phyloP scores from a whole-genome alignment of 2,888 invertebrate genomes.

The Junonia oenone region DNA sequence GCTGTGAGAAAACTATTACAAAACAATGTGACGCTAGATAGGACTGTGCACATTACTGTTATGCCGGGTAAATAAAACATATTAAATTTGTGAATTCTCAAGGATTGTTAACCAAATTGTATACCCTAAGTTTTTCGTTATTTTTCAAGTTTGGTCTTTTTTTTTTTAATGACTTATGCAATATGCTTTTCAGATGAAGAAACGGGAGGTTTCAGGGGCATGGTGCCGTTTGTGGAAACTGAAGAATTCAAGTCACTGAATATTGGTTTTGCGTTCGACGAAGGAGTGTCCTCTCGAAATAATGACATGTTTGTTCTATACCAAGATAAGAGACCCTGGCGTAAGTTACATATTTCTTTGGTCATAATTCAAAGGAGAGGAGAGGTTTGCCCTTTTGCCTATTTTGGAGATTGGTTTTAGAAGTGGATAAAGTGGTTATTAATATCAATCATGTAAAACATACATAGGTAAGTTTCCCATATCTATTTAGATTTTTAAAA shows the following conservation, averaged over 20 bases:
- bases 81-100: too few species aligned
- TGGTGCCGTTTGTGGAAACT: conserved; percentile 84
- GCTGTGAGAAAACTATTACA: conserved; percentile 47
- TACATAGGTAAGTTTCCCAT: too few species aligned
- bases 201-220: conserved; percentile 87
- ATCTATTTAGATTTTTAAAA: too few species aligned
- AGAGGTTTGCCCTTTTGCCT: too few species aligned
- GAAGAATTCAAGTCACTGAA: conserved; percentile 86
- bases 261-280: conserved; percentile 90
- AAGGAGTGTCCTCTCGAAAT: conserved; percentile 83
- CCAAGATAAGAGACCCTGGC: conserved; percentile 88
- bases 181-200: conserved; percentile 89
- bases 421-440: too few species aligned
- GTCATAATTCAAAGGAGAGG: too few species aligned
- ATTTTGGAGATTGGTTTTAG: too few species aligned
- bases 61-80: conserved; percentile 57
- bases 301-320: conserved; percentile 81
- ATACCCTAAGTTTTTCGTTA: too few species aligned
- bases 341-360: conserved; percentile 84
- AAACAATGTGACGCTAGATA: conserved; percentile 43
- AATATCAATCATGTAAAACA: too few species aligned
- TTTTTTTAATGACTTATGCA: too few species aligned
- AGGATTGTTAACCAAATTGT: too few species aligned
- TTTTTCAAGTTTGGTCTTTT: too few species aligned
- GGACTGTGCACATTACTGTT: conserved; percentile 54